These are phyloP conservation scores for Aporrectodea caliginosa DNA, from an alignment of 1,140 invertebrate genomes.

Conservation along the genomic window DNA sequence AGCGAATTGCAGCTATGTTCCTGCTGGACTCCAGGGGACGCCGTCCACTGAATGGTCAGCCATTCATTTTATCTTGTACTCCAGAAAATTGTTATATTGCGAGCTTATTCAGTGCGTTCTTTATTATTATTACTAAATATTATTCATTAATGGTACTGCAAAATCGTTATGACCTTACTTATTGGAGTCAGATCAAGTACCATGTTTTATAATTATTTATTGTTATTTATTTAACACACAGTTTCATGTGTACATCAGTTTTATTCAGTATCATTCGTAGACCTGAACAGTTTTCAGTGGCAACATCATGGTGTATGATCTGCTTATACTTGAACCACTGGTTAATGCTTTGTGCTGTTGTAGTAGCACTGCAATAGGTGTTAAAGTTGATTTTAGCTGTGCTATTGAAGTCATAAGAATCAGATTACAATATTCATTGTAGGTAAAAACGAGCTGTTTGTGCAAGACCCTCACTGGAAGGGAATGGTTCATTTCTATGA, in stretches of 20 bases:
- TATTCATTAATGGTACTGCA: background rate
- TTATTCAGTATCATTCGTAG: too few relatives aligned
- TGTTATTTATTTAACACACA: background rate
- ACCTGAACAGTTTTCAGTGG: background rate
- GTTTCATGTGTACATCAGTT: too few relatives aligned
- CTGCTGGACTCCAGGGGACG: conserved; percentile 46
- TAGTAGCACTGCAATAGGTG: background rate
- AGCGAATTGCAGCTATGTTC: conserved; percentile 47
- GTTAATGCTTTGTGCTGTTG: background rate
- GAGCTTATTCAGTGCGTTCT: background rate
- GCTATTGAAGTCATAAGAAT: too few relatives aligned
- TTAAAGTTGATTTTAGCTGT: too few relatives aligned
- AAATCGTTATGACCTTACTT: too few relatives aligned
- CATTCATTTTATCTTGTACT: too few relatives aligned
- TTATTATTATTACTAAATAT: background rate
- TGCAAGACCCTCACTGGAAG: conserved; percentile 47
- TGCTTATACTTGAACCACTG: background rate
- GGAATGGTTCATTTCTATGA: conserved; percentile 54
- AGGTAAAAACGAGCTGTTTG: background rate
- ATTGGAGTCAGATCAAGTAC: too few relatives aligned
- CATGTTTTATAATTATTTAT: background rate
- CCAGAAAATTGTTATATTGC: conserved; percentile 14
- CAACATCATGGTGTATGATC: background rate
- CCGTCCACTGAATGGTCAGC: conserved; percentile 55
- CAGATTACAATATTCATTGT: background rate